These are phyloP conservation scores for Caenorhabditis tropicalis DNA, from an alignment of 1,140 invertebrate species.

Conservation along the genomic window DNA sequence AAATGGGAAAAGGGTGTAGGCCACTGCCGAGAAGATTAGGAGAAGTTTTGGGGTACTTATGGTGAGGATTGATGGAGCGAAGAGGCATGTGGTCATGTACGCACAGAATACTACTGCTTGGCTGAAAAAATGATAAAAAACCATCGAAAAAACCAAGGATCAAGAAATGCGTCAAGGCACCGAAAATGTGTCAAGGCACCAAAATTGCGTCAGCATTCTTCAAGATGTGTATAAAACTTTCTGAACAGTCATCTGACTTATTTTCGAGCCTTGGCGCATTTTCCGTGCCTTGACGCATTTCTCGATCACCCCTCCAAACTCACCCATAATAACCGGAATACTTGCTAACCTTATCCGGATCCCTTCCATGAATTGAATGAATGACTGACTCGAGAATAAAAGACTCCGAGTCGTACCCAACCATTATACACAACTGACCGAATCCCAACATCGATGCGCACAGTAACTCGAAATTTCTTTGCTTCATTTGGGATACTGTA, in stretches of 20 bases:
- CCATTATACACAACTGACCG: not conserved
- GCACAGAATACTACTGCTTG: not conserved
- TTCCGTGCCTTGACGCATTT: no score
- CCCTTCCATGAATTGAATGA: constrained; percentile 40
- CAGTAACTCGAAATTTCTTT: not conserved
- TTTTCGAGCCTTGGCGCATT: no score
- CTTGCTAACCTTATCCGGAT: not conserved
- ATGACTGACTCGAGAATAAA: constrained; percentile 45
- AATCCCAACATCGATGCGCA: not conserved
- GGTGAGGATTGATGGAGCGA: not conserved
- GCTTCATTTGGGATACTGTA: no score
- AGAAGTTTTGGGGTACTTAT: not conserved
- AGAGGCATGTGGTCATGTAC: not conserved
- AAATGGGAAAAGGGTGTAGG: not conserved
- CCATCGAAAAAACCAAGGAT: not conserved
- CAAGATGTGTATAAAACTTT: no score
- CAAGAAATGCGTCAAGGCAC: no score
- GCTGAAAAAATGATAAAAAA: no score
- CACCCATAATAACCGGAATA: constrained; percentile 50
- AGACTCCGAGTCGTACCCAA: not conserved
- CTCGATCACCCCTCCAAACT: not conserved
- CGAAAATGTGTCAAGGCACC: not conserved
- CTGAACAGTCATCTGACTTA: no score
- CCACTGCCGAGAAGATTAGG: not conserved
- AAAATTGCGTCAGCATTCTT: not conserved